These are phyloP conservation scores for Hedychridium roseum DNA, from an alignment of 2,888 invertebrate genomes.

Conservation along the genomic window DNA sequence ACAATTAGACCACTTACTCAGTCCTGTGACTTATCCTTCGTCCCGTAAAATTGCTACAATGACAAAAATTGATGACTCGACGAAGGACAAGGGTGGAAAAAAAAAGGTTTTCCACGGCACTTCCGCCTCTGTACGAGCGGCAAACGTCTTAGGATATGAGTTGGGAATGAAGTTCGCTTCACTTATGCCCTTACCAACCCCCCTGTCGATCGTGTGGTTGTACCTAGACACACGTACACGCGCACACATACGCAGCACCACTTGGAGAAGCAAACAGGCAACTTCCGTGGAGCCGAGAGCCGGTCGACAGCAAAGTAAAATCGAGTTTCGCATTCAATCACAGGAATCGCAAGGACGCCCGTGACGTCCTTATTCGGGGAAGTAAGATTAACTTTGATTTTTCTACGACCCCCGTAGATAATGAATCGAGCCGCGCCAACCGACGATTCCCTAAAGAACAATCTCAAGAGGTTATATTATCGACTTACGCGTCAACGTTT, in stretches of 20 bases:
- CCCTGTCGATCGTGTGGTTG: constrained; percentile 23
- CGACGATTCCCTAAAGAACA: no score
- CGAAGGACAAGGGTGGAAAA: constrained; percentile 3
- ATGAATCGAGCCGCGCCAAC: no score
- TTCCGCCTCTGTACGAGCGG: constrained; percentile 23
- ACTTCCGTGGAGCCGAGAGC: constrained; percentile 47
- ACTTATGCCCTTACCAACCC: constrained; percentile 50
- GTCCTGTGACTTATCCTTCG: constrained; percentile 16
- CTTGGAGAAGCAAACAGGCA: constrained; percentile 54
- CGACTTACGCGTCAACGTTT: no score
- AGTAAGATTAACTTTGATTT: constrained; percentile 56
- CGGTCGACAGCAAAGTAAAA: constrained; percentile 47
- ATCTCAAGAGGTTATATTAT: no score
- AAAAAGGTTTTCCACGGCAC: constrained; percentile 22
- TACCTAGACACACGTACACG: background rate
- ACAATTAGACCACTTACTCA: constrained; percentile 38
- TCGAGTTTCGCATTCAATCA: constrained; percentile 54
- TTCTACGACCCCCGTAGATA: no score
- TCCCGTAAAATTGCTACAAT: no score
- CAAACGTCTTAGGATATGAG: constrained; percentile 55
- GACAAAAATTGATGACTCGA: background rate
- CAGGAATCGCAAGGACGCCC: constrained; percentile 34
- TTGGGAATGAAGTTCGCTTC: constrained; percentile 53
- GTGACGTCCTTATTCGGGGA: constrained; percentile 41
- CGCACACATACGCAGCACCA: constrained; percentile 47